Evolutionary conservation across 1,140 invertebrate species (phyloP).

Genomic region (Drosophila dunni): DNA sequence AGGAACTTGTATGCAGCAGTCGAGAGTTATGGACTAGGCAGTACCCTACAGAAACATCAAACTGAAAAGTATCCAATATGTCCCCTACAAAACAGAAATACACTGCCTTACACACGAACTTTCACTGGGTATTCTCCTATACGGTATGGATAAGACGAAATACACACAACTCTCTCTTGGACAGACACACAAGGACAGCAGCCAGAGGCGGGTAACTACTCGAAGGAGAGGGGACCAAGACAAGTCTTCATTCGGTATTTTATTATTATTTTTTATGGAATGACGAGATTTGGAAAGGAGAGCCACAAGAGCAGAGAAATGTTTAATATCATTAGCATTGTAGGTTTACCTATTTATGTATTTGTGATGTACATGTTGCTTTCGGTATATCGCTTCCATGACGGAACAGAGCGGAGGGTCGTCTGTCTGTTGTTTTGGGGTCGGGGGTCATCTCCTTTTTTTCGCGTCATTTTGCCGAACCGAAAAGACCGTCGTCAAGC

Average conservation of each 20-base stretch:
- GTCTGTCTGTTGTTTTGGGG: not conserved
- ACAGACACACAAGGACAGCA: slow-evolving; percentile 43
- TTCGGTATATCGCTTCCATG: slow-evolving; percentile 1
- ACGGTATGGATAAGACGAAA: slow-evolving; percentile 71
- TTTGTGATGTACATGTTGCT: not conserved
- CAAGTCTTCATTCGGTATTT: slow-evolving; percentile 60
- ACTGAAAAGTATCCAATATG: not conserved
- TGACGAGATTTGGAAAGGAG: slow-evolving; percentile 48
- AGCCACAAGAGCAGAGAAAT: slow-evolving; percentile 35
- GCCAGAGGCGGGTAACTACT: slow-evolving; percentile 10
- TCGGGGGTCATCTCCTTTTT: not conserved
- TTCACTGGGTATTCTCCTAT: slow-evolving; percentile 31
- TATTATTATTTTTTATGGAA: slow-evolving; percentile 21
- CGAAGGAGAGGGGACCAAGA: slow-evolving; percentile 53
- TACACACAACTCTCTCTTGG: slow-evolving; percentile 18
- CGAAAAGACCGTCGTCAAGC: slow-evolving; percentile 10
- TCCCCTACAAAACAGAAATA: not conserved
- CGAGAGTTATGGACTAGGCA: not conserved
- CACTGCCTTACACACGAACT: not conserved
- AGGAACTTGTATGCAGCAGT: slow-evolving; percentile 5
- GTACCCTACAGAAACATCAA: not conserved
- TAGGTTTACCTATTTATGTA: slow-evolving; percentile 26
- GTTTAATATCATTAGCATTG: slow-evolving; percentile 33
- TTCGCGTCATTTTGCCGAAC: slow-evolving; percentile 28
- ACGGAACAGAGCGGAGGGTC: not conserved